Base-by-base conservation (phyloP, 2,797 vertebrate species). In the Silurus aristotelis region DNA sequence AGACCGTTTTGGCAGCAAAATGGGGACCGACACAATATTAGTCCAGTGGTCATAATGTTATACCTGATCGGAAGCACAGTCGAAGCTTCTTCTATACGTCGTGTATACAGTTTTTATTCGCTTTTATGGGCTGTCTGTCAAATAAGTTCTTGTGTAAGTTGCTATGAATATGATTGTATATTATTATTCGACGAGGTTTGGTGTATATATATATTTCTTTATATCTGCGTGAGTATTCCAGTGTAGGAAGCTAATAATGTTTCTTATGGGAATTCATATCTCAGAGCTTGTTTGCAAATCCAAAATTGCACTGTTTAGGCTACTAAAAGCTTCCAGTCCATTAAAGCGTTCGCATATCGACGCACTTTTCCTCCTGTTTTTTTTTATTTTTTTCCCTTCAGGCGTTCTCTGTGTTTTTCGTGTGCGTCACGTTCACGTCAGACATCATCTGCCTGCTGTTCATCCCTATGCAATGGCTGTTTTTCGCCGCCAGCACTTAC, bases 401-500 rank as follows among this genome's bases (percentile, higher is more conserved):
- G 98, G 98, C 97, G 68, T 99, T 99, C 91, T 99, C 97, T 87
- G 97, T 99, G 91, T 99, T 99, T 95, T 99, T 99, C 86, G 97
- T 99, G 78, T 99, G 97, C 93, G 96, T 99, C 92, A 97, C 98
- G 43, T 99, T 99, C 92, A 99, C 98, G 0, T 99, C 98, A 87
- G 98, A 99, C 94, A 99, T 99, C 93, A 98, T 99, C 92, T 99
- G 98, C 94, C 97, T 99, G 93, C 97, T 99, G 91, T 99, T 99
- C 95, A 99, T 99, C 91, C 98, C 98, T 70, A 96, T 99, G 90
- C 98, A 99, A 89, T 99, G 98, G 98, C 96, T 99, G 83, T 99
- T 99, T 91, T 99, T 99, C 63, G 98, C 98, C 90, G 98, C 98
- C 95, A 99, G 98, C 94, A 99, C 98, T 27, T 99, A 99, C 27